Conservation (phyloP, 2,888 invertebrate species). For the Lepidocyrtoides sp. region DNA sequence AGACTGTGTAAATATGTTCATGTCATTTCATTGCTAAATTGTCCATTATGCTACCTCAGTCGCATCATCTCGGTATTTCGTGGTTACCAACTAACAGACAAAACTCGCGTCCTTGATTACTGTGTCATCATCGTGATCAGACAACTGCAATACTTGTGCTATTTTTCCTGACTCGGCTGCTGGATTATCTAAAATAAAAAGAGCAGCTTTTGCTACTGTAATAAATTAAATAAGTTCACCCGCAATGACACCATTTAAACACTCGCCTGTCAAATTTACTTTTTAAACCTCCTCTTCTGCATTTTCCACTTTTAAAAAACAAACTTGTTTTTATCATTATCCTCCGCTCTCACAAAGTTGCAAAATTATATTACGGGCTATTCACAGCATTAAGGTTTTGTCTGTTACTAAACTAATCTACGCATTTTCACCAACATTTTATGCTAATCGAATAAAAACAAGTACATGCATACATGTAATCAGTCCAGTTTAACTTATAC, state of each 20-base stretch:
- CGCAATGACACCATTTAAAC: constrained; percentile 66
- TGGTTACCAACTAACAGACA: background rate
- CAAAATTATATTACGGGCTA: background rate
- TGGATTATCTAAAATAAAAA: constrained; percentile 13
- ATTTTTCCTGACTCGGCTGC: constrained; percentile 4
- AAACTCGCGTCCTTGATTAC: constrained; percentile 40
- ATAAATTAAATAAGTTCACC: constrained; percentile 56
- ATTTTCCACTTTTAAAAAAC: background rate
- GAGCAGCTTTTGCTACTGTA: constrained; percentile 2
- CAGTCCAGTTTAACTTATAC: background rate
- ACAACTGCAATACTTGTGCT: constrained; percentile 25
- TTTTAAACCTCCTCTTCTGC: background rate
- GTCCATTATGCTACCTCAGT: too few relatives aligned
- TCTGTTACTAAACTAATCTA: background rate
- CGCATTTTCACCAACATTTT: background rate
- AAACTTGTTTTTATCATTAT: background rate
- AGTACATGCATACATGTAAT: background rate
- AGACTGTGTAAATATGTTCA: too few relatives aligned
- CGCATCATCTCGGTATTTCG: background rate
- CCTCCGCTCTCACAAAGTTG: constrained; percentile 14
- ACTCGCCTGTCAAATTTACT: constrained; percentile 49
- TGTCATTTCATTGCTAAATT: too few relatives aligned
- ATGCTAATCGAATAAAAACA: background rate
- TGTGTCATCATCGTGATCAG: background rate
- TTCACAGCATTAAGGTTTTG: background rate